Evolutionary conservation across 2,888 invertebrate species (phyloP), one percentile per base, ranked within the genome.

Genomic region (Pollenia angustigena): DNA sequence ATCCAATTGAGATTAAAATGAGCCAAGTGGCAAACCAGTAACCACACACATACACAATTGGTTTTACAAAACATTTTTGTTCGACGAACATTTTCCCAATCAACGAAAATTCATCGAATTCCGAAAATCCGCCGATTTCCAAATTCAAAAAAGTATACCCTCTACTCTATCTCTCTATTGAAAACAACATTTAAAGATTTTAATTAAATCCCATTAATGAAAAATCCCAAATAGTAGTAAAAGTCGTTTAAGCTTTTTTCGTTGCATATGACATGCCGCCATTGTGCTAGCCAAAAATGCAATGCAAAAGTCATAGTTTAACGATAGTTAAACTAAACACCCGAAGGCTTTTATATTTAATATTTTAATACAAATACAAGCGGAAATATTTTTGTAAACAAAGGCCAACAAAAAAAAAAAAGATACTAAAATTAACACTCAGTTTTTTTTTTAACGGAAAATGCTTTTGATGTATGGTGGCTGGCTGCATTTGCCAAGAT

Each of bases 231-330:
- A 18, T 42, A 18, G 58, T 60, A 81, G 46, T 79, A 71, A 81
- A 84, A 82, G 69, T 76, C 52, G 80, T 82, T 68, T 71, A 23
- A 46, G 50, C 11, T 9, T 58, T 18, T 46, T 66, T 16, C 12
- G 40, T 52, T 52, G 4, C 9, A 54, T 90, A 90, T 90, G 91
- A 92, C 91, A 90, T 90, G 89, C 76, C 62, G 82, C 82, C 76
- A 54, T 12, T 60, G n/a, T n/a, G 18, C 18, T 18, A 50, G 14
- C 44, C 52, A 46, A 69, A 69, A 50, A 90, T 89, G 90, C 89
- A 91, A 90, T 90, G 50, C 54, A 72, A 75, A 54, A 56, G 64
- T 18, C 40, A 42, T 50, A 50, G 66, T 58, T 50, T 66, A 66
- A 48, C 81, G 54, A 81, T 72, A 81, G 32, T 81, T 80, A 42